Conservation (phyloP, 2,797 vertebrate genomes). For the Pseudotriccus pelzelni region DNA sequence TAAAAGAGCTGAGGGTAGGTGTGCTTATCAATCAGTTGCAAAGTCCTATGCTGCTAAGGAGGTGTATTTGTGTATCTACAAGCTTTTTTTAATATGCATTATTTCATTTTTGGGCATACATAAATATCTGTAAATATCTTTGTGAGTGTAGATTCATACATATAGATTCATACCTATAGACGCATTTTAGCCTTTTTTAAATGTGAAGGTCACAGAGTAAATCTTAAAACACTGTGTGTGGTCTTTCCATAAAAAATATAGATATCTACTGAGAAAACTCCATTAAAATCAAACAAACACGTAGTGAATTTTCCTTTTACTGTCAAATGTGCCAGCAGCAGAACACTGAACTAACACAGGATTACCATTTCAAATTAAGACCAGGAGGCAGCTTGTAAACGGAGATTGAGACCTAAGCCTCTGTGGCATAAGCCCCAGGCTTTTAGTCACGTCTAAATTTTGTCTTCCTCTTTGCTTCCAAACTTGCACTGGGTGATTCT, state of each 20-base stretch:
- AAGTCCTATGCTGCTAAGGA: neutral
- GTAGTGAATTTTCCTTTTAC: neutral
- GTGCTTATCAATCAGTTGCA: neutral
- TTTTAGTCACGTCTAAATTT: neutral
- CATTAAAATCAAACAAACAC: neutral
- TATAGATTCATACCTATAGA: neutral
- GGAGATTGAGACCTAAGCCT: neutral
- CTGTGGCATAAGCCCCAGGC: neutral
- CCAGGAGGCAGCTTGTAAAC: neutral
- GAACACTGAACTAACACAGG: neutral
- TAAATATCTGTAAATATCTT: neutral
- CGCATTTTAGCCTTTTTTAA: neutral
- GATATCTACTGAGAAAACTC: neutral
- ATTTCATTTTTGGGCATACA: neutral
- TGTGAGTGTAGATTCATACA: neutral
- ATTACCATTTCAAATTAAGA: neutral
- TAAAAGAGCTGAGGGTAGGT: neutral
- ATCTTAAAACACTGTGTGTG: neutral
- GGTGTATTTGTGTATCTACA: neutral
- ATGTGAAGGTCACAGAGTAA: neutral
- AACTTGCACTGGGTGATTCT: neutral
- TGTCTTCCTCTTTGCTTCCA: neutral
- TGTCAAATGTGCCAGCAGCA: neutral
- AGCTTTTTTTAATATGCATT: neutral
- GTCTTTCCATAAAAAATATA: neutral